Percentiles rank a stretch among this genome's conserved stretches.
phyloP scores from a whole-genome alignment of 2,113 vertebrate genomes.

The Gallinago jamesoni region DNA sequence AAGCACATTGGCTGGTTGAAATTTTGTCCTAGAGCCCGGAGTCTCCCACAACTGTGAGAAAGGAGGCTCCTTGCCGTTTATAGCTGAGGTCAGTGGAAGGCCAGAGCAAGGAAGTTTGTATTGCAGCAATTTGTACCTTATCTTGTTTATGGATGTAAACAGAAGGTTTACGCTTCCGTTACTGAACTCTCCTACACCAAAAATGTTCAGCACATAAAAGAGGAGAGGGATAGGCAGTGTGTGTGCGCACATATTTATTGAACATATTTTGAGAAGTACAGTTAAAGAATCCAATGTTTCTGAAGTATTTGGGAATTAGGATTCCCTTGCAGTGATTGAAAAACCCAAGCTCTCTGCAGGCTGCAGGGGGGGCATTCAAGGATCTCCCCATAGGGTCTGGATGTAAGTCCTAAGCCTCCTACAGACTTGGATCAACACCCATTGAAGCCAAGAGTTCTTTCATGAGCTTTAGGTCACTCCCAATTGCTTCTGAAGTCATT shows the following conservation, averaged over 20 bases:
- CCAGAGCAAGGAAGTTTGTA: constrained; percentile 60
- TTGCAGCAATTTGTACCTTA: constrained; percentile 67
- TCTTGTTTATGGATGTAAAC: constrained; percentile 63
- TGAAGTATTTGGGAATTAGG: neutral
- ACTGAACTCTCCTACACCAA: neutral
- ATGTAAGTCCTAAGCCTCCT: neutral
- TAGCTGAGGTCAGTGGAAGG: constrained; percentile 51
- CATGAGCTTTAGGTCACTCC: constrained; percentile 34
- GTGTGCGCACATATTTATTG: neutral
- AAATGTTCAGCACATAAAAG: neutral
- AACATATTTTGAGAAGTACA: neutral
- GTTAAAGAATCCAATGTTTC: neutral
- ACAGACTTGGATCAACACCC: neutral
- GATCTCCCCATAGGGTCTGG: neutral
- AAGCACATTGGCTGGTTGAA: neutral
- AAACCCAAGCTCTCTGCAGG: neutral
- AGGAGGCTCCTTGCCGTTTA: constrained; percentile 6
- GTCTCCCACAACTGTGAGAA: neutral
- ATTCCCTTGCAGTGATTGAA: neutral
- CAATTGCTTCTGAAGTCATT: constrained; percentile 46
- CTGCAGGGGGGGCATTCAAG: constrained; percentile 21
- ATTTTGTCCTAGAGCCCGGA: neutral
- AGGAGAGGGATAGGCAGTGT: neutral
- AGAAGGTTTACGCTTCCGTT: constrained; percentile 52
- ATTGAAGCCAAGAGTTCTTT: neutral